Evolutionary conservation across 1,140 invertebrate genomes (phyloP).

Genomic region (Neodiprion fabricii): DNA sequence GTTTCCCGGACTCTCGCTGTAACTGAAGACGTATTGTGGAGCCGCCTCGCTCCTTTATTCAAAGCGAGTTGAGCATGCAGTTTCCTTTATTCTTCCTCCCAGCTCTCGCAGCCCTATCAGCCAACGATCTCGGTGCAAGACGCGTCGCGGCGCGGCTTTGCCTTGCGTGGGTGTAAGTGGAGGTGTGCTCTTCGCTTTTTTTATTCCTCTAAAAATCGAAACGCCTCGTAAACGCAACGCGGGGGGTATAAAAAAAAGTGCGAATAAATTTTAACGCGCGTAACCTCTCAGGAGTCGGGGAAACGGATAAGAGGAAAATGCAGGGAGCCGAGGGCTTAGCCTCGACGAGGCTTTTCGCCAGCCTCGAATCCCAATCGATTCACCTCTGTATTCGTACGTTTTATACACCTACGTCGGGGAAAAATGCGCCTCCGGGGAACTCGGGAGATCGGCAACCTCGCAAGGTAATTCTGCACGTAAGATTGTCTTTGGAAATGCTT

Average conservation of each 20-base stretch:
- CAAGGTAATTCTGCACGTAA: no score
- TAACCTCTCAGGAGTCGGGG: not conserved
- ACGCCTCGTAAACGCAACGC: not conserved
- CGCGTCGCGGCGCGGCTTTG: not conserved
- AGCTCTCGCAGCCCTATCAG: no score
- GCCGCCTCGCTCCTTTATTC: no score
- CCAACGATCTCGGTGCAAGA: no score
- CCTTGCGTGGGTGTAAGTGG: not conserved
- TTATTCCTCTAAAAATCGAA: not conserved
- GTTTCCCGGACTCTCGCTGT: no score
- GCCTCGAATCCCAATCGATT: not conserved
- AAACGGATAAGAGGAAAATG: not conserved
- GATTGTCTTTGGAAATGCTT: no score
- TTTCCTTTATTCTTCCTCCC: no score
- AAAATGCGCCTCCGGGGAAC: no score
- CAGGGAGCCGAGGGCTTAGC: not conserved
- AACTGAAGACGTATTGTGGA: no score
- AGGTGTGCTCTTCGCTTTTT: not conserved
- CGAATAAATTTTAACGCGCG: not conserved
- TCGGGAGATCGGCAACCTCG: no score
- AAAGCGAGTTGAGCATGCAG: no score
- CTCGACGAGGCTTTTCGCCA: not conserved
- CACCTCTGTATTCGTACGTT: not conserved
- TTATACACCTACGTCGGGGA: not conserved
- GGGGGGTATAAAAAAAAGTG: not conserved